Percentiles rank a stretch among this genome's conserved stretches.
Conservation (phyloP, 2,797 vertebrate species). For the Nasua narica region DNA sequence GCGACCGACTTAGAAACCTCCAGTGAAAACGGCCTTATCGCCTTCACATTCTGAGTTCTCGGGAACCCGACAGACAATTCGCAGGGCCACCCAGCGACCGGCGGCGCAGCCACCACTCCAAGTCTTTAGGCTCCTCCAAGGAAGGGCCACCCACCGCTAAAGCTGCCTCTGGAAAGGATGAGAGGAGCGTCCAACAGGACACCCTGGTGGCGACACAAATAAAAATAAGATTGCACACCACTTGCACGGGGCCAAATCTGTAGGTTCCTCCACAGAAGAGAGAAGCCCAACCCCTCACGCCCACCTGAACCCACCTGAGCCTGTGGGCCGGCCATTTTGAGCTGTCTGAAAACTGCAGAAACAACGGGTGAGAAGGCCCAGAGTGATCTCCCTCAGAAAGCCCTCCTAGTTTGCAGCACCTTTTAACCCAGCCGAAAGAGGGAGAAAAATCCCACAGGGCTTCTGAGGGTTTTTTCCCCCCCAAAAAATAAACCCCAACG, state of each 20-base stretch:
- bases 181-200: conserved; percentile 38
- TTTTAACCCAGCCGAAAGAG: not conserved
- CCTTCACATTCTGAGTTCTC: conserved; percentile 53
- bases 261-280: not conserved
- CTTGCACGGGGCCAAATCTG: not conserved
- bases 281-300: not conserved
- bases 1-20: conserved; percentile 53
- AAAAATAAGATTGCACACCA: conserved; percentile 24
- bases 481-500: not conserved
- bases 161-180: not conserved
- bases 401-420: not conserved
- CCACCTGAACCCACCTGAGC: not conserved
- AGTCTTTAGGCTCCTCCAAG: not conserved
- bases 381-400: not conserved
- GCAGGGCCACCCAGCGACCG: conserved; percentile 58
- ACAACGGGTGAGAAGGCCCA: not conserved
- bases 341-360: not conserved
- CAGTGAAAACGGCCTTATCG: conserved; percentile 68
- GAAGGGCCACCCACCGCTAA: not conserved
- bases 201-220: conserved; percentile 57
- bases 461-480: not conserved
- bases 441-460: not conserved
- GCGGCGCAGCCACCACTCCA: not conserved
- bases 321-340: not conserved
- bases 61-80: conserved; percentile 62